Conservation (phyloP, 1,140 invertebrate species). For the Hylaeus volcanicus region DNA sequence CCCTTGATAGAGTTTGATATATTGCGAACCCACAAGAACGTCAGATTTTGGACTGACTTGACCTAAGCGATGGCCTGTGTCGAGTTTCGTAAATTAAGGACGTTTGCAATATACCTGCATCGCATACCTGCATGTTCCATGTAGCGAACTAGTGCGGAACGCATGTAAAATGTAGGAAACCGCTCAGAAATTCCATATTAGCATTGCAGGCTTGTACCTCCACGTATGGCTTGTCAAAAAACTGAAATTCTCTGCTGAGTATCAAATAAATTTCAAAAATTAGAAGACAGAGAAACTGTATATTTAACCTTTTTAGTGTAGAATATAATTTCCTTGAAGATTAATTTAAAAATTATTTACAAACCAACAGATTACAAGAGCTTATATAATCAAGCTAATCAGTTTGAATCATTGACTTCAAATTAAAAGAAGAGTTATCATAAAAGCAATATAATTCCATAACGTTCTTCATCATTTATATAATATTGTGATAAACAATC, state of each 20-base stretch:
- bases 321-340: no score
- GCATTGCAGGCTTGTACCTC: not conserved
- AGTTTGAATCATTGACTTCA: no score
- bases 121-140: not conserved
- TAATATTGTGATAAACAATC: not conserved
- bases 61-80: not conserved
- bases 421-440: no score
- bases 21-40: not conserved
- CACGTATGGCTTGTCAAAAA: no score
- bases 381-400: no score
- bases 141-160: not conserved
- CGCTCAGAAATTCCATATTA: not conserved
- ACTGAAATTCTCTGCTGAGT: no score
- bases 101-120: not conserved
- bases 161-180: conserved; percentile 1
- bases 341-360: no score
- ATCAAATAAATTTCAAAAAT: no score
- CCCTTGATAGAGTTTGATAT: not conserved
- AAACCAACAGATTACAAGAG: no score
- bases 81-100: not conserved
- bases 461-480: not conserved
- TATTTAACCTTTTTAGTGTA: no score
- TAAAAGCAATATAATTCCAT: no score
- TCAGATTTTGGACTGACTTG: not conserved
- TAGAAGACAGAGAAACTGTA: no score